Conservation (phyloP, 1,140 invertebrate genomes). For the Halesus radiatus region DNA sequence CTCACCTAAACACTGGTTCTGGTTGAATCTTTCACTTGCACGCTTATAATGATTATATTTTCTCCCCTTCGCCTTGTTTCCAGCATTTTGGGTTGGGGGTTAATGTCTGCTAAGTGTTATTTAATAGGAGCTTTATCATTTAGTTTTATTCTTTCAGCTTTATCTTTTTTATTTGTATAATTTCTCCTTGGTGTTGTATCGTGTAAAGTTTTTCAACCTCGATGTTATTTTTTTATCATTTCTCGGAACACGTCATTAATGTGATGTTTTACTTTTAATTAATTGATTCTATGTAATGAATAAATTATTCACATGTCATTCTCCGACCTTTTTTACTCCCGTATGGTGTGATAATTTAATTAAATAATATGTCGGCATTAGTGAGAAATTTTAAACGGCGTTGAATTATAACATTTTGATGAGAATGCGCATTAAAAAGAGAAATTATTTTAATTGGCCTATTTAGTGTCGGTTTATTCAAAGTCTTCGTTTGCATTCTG, state of each 20-base stretch:
- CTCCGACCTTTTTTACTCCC: neutral
- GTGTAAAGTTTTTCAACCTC: neutral
- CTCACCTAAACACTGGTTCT: conserved; percentile 8
- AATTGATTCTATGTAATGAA: neutral
- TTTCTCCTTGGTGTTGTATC: neutral
- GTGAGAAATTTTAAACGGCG: neutral
- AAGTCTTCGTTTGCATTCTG: no score
- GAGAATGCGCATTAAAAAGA: neutral
- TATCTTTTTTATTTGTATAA: no score
- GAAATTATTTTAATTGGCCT: conserved; percentile 12
- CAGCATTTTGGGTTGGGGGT: no score
- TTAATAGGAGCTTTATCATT: no score
- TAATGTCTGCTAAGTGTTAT: no score
- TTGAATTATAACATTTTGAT: neutral
- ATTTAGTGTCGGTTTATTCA: conserved; percentile 7
- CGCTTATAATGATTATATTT: no score
- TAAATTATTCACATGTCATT: neutral
- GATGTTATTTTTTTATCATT: neutral
- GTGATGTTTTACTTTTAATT: neutral
- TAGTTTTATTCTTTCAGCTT: no score
- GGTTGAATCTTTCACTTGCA: no score
- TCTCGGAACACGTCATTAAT: no score
- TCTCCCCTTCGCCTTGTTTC: no score
- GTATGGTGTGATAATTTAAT: neutral
- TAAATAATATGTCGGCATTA: neutral